Evolutionary conservation across 2,113 vertebrate species (phyloP).

Genomic region (Rafetus swinhoei): DNA sequence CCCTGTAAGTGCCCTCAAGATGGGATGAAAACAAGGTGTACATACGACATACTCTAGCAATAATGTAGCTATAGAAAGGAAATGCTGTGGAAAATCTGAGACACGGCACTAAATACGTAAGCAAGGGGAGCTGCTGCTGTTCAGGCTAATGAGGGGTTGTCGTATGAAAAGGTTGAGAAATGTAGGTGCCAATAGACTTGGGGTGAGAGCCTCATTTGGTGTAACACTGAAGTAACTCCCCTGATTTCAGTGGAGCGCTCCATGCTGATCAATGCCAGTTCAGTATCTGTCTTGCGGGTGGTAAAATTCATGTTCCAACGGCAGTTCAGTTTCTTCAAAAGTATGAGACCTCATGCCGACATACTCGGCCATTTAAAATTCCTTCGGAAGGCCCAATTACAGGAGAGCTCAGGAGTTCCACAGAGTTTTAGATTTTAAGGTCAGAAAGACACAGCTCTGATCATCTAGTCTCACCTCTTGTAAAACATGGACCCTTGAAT

Average conservation of each 20-base stretch:
- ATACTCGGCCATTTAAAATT: not conserved
- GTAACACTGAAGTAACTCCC: not conserved
- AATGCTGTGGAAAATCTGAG: not conserved
- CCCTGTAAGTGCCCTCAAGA: slow-evolving; percentile 13
- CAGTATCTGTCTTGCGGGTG: not conserved
- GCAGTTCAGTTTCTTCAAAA: not conserved
- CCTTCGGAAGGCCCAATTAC: not conserved
- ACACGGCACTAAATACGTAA: not conserved
- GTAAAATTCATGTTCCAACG: not conserved
- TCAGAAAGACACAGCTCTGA: rapidly evolving
- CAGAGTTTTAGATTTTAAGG: not conserved
- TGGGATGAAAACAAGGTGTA: not conserved
- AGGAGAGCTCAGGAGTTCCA: not conserved
- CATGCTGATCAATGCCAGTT: not conserved
- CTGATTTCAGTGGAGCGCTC: not conserved
- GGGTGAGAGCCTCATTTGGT: not conserved
- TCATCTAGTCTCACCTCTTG: not conserved
- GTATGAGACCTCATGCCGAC: not conserved
- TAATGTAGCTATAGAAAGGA: not conserved
- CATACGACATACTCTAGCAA: not conserved
- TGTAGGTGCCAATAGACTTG: not conserved
- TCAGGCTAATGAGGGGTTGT: not conserved
- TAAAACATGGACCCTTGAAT: not conserved
- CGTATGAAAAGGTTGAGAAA: not conserved
- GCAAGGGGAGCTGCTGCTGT: not conserved